These are phyloP conservation scores for Muscina levida DNA, from an alignment of 2,888 invertebrate genomes.

Conservation along the genomic window DNA sequence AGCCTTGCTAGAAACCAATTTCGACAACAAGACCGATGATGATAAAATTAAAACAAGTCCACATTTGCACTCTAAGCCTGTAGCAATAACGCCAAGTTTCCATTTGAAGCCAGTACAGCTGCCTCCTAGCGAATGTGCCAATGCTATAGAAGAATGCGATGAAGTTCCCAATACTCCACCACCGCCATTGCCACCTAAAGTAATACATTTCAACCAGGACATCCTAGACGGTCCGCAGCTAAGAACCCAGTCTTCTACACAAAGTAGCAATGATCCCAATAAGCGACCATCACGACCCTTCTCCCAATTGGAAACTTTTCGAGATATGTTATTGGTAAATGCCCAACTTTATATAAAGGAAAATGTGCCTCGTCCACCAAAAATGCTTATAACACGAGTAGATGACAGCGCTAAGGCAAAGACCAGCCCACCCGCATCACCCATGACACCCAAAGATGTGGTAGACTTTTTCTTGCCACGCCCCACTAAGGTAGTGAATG, in stretches of 20 bases:
- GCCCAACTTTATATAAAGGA: constrained; percentile 82
- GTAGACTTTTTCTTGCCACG: constrained; percentile 78
- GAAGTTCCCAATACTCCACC: constrained; percentile 80
- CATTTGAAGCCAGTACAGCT: constrained; percentile 15
- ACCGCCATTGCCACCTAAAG: constrained; percentile 79
- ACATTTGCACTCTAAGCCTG: constrained; percentile 46
- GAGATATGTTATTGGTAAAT: constrained; percentile 81
- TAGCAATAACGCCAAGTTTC: constrained; percentile 65
- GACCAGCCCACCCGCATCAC: constrained; percentile 60
- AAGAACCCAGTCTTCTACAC: constrained; percentile 68
- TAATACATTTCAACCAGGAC: neutral
- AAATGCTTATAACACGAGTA: constrained; percentile 79
- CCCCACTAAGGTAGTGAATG: constrained; percentile 82
- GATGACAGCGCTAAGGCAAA: constrained; percentile 75
- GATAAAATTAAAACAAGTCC: constrained; percentile 73
- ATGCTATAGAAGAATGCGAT: constrained; percentile 72
- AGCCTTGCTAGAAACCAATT: constrained; percentile 67
- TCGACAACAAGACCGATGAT: constrained; percentile 74
- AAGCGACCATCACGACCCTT: constrained; percentile 70
- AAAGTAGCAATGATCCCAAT: constrained; percentile 38
- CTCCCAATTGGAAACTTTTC: constrained; percentile 76
- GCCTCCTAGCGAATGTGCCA: neutral
- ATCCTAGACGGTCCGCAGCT: constrained; percentile 56
- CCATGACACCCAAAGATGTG: constrained; percentile 71
- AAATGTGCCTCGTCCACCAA: constrained; percentile 81